Percentiles rank a stretch among this genome's conserved stretches.
These are phyloP conservation scores for Poeciliopsis prolifica DNA, from an alignment of 2,113 vertebrate genomes.

Conservation along the genomic window DNA sequence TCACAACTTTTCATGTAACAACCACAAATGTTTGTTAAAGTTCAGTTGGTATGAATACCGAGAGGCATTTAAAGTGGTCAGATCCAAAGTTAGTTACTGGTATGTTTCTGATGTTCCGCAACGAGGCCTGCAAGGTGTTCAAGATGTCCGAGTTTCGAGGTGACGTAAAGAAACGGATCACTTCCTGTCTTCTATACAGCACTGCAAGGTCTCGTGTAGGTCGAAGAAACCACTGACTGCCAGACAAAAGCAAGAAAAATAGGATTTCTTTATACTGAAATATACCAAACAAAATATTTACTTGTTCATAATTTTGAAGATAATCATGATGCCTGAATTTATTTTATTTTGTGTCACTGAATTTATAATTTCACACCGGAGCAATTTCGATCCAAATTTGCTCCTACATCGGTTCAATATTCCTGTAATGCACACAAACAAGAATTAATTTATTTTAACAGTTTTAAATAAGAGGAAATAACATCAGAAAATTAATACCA, in stretches of 20 bases:
- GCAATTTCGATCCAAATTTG: conserved; percentile 78
- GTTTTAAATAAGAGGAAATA: background rate
- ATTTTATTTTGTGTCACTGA: background rate
- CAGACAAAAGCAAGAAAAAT: background rate
- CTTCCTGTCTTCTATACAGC: conserved; percentile 88
- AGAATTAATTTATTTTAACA: background rate
- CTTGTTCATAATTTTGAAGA: background rate
- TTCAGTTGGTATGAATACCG: background rate
- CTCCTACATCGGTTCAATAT: conserved; percentile 78
- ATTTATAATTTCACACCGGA: conserved; percentile 65
- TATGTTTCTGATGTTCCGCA: conserved; percentile 92
- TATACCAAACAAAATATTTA: background rate
- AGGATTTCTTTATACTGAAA: background rate
- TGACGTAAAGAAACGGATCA: conserved; percentile 90
- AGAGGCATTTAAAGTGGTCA: background rate
- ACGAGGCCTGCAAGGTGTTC: conserved; percentile 84
- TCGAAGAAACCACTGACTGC: conserved; percentile 90
- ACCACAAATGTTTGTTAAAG: background rate
- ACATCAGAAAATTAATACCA: background rate
- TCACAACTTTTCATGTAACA: background rate
- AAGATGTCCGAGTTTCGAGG: conserved; percentile 87
- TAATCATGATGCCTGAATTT: background rate
- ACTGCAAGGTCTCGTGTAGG: conserved; percentile 86
- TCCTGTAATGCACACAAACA: conserved; percentile 53
- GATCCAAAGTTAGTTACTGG: conserved; percentile 73